These are phyloP conservation scores for Nerophis lumbriciformis DNA, from an alignment of 2,113 vertebrate genomes.

Conservation along the genomic window DNA sequence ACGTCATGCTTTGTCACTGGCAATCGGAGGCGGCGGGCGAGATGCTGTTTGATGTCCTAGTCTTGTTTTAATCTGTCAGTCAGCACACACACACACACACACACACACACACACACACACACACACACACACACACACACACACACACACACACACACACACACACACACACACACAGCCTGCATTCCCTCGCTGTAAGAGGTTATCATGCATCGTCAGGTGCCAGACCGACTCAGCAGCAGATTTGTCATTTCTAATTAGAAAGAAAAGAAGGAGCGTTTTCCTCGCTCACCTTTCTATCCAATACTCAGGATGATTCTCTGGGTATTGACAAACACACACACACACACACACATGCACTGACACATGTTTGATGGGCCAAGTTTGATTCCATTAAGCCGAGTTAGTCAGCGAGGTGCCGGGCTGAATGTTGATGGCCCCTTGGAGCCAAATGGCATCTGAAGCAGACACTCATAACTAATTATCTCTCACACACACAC, in stretches of 20 bases:
- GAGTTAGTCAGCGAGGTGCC: conserved; percentile 58
- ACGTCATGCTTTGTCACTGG: conserved; percentile 54
- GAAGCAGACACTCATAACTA: conserved; percentile 38
- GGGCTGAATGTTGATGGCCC: conserved; percentile 53
- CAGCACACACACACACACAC: conserved; percentile 5
- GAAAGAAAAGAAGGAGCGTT: conserved; percentile 46
- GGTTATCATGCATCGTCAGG: conserved; percentile 59
- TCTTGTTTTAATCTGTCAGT: conserved; percentile 58
- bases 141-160: conserved; percentile 14
- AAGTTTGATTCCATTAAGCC: conserved; percentile 65
- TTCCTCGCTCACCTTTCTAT: conserved; percentile 25
- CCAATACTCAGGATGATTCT: conserved; percentile 53
- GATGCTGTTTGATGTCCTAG: conserved; percentile 45
- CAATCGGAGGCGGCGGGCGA: conserved; percentile 40
- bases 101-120: conserved; percentile 5
- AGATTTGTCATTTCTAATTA: conserved; percentile 71
- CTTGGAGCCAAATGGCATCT: conserved; percentile 46
- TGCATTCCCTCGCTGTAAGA: conserved; percentile 48
- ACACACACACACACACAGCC: conserved; percentile 12
- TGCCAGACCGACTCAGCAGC: conserved; percentile 55
- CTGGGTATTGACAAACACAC: conserved; percentile 57
- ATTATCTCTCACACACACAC: conserved; percentile 20
- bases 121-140: conserved; percentile 13
- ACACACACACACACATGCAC: conserved; percentile 28
- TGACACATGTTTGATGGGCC: conserved; percentile 55